Percentiles rank a stretch among this genome's conserved stretches.
phyloP scores from a whole-genome alignment of 2,888 invertebrate species.

The Chymomyza fuscimana region DNA sequence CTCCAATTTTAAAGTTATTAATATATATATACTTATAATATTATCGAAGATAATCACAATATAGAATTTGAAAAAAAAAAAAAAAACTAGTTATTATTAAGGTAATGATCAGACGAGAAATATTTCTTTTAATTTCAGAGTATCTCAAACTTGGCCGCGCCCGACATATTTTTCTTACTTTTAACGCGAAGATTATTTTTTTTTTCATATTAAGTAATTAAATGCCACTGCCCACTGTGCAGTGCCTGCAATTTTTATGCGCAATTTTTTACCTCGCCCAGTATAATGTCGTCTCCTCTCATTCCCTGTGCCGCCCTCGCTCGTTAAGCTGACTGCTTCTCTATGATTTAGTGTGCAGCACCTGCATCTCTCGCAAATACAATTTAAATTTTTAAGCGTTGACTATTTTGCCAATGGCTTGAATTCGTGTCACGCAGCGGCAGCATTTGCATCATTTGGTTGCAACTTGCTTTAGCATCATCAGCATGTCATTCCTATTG shows the following conservation, averaged over 20 bases:
- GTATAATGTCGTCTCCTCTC: background rate
- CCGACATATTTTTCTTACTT: too few species aligned
- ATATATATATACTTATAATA: too few species aligned
- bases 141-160: too few species aligned
- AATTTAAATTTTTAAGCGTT: slow-evolving; percentile 74
- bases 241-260: slow-evolving; percentile 67
- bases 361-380: slow-evolving; percentile 63
- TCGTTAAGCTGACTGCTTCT: slow-evolving; percentile 56
- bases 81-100: too few species aligned
- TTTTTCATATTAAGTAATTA: too few species aligned
- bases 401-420: slow-evolving; percentile 59
- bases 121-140: too few species aligned
- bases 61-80: too few species aligned
- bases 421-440: slow-evolving; percentile 68
- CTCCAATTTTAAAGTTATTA: too few species aligned
- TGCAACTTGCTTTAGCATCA: slow-evolving; percentile 60
- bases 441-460: slow-evolving; percentile 4
- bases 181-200: too few species aligned
- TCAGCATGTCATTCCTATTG: slow-evolving; percentile 38
- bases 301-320: slow-evolving; percentile 56
- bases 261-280: slow-evolving; percentile 44
- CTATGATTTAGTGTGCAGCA: slow-evolving; percentile 42
- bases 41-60: too few species aligned
- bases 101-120: too few species aligned
- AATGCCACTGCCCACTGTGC: too few species aligned